Evolutionary conservation across 2,113 vertebrate species (phyloP), one percentile per base, ranked within the genome.

Genomic region (Psittacus erithacus): DNA sequence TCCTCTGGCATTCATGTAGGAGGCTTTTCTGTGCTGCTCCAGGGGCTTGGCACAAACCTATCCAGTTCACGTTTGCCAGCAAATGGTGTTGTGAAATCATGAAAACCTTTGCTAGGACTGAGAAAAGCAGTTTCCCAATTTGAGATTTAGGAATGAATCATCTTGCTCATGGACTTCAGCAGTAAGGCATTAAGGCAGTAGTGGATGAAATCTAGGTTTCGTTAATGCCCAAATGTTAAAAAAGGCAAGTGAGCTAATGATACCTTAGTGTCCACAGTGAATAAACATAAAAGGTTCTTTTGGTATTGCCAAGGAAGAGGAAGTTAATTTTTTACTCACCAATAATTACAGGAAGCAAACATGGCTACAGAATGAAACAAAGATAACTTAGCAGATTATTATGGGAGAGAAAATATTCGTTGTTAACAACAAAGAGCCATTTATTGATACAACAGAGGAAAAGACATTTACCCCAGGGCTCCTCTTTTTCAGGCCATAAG

Each of bases 331-430:
- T 47, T 62, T 86, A 77, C 49, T 79, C 31, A 55, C 35, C 33
- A 10, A 18, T 88, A 92, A 88, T 76, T 81, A 71, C 64, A 95
- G 90, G 69, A 92, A 91, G 38, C 22, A 82, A 84, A 76, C 49
- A 57, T 12, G 28, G 31, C 39, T 92, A 52, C 29, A 77, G 44
- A 71, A 75, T 39, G 15, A 82, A 93, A 84, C 35, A 90, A 65
- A 70, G 76, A 60, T 20, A 86, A 82, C 6, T 52, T 59, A 53
- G 13, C 35, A 60, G 22, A 31, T 83, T 74, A 38, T 35, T 59
- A n/a, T 3, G 13, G 43, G 31, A 90, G 63, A 91, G 5, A 8
- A 94, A 93, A 80, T 75, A 79, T 9, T 59, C 17, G 44, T 63
- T 80, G 25, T 49, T 50, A 93, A 63, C 43, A 82, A 64, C 65